Conservation (phyloP, 2,113 vertebrate genomes). For the Callospermophilus lateralis region DNA sequence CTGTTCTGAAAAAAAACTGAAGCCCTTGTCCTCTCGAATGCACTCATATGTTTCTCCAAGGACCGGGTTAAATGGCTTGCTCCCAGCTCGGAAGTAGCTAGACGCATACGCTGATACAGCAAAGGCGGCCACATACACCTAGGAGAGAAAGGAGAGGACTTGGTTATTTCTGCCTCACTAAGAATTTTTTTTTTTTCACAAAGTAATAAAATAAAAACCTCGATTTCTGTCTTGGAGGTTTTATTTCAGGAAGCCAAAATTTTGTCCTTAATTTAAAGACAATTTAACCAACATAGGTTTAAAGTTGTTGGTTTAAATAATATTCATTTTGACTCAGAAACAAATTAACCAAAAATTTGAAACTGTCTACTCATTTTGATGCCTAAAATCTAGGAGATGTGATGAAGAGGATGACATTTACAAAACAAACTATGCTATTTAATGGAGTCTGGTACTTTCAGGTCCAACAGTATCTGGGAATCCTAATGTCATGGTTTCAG, state of each 20-base stretch:
- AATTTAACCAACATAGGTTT: neutral
- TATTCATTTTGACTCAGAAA: neutral
- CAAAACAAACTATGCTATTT: neutral
- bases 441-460: too few relatives aligned
- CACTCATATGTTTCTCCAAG: constrained; percentile 98
- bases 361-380: neutral
- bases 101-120: constrained; percentile 96
- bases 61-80: constrained; percentile 98
- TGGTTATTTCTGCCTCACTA: neutral
- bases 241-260: neutral
- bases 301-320: neutral
- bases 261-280: neutral
- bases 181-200: neutral
- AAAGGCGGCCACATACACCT: constrained; percentile 97
- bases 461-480: neutral
- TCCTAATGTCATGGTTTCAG: neutral
- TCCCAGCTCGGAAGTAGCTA: constrained; percentile 96
- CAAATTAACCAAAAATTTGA: neutral
- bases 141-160: constrained; percentile 47
- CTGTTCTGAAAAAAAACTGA: constrained; percentile 96
- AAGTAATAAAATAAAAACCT: neutral
- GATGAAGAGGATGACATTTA: neutral
- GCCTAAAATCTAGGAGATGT: neutral
- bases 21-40: constrained; percentile 95
- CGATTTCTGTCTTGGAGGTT: neutral